Evolutionary conservation across 92 coral and sea anemone genomes (phyloP).

Genomic region (Meandrina meandrites): DNA sequence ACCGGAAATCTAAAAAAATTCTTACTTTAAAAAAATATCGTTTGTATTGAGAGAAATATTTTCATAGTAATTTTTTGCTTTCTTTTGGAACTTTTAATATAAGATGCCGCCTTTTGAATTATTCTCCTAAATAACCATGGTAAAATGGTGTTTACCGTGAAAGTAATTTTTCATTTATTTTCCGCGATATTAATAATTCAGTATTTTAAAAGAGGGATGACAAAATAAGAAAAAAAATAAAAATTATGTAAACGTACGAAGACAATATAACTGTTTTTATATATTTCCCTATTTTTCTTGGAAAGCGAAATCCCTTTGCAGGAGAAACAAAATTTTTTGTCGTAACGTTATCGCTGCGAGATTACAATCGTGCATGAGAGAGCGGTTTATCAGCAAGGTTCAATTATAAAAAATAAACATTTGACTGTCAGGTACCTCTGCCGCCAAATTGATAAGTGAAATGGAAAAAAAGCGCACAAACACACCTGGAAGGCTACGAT

Average conservation of each 20-base stretch:
- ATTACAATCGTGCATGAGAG: not conserved
- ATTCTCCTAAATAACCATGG: not conserved
- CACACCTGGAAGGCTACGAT: not conserved
- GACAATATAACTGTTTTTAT: not conserved
- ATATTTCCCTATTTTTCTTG: not conserved
- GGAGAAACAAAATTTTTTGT: not conserved
- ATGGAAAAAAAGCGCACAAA: not conserved
- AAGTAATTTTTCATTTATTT: not conserved
- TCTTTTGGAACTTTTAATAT: not conserved
- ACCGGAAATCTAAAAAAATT: not conserved
- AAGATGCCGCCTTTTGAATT: not conserved
- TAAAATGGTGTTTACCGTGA: not conserved
- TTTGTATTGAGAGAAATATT: not conserved
- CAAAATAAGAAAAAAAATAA: not conserved
- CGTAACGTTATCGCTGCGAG: not conserved
- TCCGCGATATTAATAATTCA: not conserved
- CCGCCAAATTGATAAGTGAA: not conserved
- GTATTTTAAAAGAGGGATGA: not conserved
- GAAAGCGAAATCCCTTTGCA: not conserved
- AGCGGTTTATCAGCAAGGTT: constrained; percentile 6
- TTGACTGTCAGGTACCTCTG: not conserved
- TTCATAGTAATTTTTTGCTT: not conserved
- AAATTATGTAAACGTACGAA: not conserved
- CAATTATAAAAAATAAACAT: constrained; percentile 6
- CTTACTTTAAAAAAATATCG: not conserved